Conservation (phyloP, 2,797 vertebrate species). For the Syndactyla subalaris region DNA sequence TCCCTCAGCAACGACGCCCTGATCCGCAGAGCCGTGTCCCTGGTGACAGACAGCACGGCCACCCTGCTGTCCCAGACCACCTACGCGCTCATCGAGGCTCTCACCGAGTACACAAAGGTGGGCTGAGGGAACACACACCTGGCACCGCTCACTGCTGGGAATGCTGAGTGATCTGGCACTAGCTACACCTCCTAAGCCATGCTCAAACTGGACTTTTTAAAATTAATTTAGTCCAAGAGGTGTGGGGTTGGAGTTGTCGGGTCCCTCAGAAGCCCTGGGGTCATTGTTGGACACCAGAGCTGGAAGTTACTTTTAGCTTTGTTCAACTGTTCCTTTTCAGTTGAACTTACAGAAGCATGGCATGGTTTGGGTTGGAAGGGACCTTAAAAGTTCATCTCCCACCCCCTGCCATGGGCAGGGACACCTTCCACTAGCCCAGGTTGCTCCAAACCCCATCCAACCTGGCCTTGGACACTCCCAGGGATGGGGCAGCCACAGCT, state of each 20-base stretch:
- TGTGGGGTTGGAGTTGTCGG: neutral
- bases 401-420: neutral
- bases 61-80: conserved; percentile 94
- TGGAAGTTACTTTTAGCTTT: neutral
- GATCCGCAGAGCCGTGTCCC: conserved; percentile 87
- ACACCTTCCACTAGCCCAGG: too few relatives aligned
- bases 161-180: neutral
- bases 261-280: accelerated
- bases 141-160: neutral
- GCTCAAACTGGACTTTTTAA: neutral
- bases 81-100: conserved; percentile 87
- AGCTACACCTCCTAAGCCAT: accelerated
- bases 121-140: neutral
- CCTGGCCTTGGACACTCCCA: neutral
- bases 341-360: neutral
- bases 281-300: accelerated
- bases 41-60: conserved; percentile 91
- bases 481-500: neutral
- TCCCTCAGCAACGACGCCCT: conserved; percentile 89
- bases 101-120: conserved; percentile 92
- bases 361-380: neutral
- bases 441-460: accelerated
- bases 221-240: too few relatives aligned
- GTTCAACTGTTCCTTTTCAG: neutral
- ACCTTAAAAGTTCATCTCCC: neutral